A percentile compares a stretch with the other conserved stretches of the same genome.
Conservation (phyloP, 2,113 vertebrate genomes). For the Manacus vitellinus region DNA sequence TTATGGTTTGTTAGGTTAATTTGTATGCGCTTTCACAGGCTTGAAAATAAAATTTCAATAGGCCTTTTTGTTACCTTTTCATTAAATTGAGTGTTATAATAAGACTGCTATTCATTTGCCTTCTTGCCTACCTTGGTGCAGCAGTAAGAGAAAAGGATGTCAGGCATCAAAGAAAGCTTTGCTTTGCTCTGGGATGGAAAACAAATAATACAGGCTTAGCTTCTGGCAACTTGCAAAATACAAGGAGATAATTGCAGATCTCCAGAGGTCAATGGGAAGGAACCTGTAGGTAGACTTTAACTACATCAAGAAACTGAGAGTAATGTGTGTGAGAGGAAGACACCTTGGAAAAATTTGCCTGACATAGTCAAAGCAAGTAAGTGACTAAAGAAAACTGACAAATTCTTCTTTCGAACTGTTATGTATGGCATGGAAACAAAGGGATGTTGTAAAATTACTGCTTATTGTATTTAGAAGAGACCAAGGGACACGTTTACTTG, state of each 20-base stretch:
- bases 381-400: background rate
- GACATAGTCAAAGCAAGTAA: background rate
- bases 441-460: background rate
- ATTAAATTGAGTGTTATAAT: background rate
- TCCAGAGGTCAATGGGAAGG: background rate
- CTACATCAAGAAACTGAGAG: background rate
- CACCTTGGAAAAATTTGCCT: background rate
- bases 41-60: background rate
- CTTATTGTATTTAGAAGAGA: background rate
- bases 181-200: background rate
- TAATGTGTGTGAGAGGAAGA: background rate
- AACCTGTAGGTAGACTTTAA: background rate
- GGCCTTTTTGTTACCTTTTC: background rate
- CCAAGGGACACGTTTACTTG: accelerated
- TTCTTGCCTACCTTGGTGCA: background rate
- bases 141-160: background rate
- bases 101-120: background rate
- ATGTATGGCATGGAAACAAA: background rate
- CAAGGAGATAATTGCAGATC: background rate
- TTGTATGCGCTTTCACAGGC: background rate
- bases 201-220: background rate
- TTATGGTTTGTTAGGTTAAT: background rate
- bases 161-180: background rate
- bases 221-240: background rate
- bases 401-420: background rate